Percentiles rank a stretch among this genome's conserved stretches.
These are phyloP conservation scores for Falcaria lacertinaria DNA, from an alignment of 2,888 invertebrate genomes.

Conservation along the genomic window DNA sequence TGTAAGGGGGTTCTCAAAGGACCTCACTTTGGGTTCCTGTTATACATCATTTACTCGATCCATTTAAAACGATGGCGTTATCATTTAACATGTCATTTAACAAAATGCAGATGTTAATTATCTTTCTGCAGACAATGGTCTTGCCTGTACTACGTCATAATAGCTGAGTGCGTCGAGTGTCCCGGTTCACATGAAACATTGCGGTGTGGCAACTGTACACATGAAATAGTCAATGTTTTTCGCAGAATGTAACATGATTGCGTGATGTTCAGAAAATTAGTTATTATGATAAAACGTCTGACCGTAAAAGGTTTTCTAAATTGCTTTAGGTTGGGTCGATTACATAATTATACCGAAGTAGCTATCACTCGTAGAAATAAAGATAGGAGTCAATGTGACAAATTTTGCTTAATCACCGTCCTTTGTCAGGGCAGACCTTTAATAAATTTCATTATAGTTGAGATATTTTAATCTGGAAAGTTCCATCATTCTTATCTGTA, in stretches of 20 bases:
- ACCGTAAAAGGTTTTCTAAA: background rate
- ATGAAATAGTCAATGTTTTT: slow-evolving; percentile 13
- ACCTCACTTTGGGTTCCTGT: too few relatives aligned
- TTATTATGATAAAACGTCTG: background rate
- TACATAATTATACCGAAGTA: background rate
- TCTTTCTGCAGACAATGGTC: background rate
- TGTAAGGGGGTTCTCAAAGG: too few relatives aligned
- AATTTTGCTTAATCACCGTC: too few relatives aligned
- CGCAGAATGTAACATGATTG: background rate
- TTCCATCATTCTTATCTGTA: too few relatives aligned
- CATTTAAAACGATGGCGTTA: too few relatives aligned
- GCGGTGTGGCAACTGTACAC: slow-evolving; percentile 18
- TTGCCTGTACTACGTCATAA: background rate
- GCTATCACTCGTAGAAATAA: background rate
- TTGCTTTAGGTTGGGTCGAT: background rate
- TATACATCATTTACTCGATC: too few relatives aligned
- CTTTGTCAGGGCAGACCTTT: too few relatives aligned
- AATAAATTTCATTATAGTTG: too few relatives aligned
- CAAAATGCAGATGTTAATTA: background rate
- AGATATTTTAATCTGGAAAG: too few relatives aligned
- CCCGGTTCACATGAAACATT: slow-evolving; percentile 30
- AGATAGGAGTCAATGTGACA: background rate
- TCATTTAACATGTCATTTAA: too few relatives aligned
- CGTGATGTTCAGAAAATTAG: background rate
- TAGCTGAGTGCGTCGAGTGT: slow-evolving; percentile 13